Base-by-base conservation (phyloP, 1,140 invertebrate genomes). In the Rhynchophorus ferrugineus region DNA sequence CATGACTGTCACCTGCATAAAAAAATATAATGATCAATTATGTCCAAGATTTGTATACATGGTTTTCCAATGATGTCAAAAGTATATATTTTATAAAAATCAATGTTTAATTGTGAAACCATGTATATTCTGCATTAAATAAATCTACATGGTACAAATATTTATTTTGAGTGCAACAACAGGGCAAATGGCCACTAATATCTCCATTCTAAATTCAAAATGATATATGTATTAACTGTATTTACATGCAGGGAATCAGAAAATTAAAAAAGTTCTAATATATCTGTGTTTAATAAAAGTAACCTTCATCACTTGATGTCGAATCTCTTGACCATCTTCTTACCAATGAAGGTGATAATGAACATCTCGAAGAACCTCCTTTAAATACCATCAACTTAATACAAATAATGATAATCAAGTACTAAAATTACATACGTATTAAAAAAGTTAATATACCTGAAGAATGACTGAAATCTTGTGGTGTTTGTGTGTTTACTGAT, bases 401-500 rank as follows among this genome's bases (percentile, higher is more conserved):
- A 19, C 39, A 42, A 17, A 42, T 21, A 8, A 42, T 42, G 11
- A 29, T 29, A 6, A 29, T 29, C 11, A 6, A 6, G 5, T 11
- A 29, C 24, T 29, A 11, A 29, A 29, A 29, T 11, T n/a, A n/a
- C n/a, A n/a, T n/a, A n/a, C n/a, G n/a, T n/a, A 29, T 6, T 29
- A 29, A 29, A 29, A 29, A 29, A 29, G 11, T 8, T 8, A 5
- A 41, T 34, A 72, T 71, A 77, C 75, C 75, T 72, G 77, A 78
- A 58, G 77, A 79, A 62, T 75, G 57, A 44, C 61, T 63, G 68
- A 75, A 73, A 59, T 75, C 73, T 55, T 66, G 64, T 38, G 87
- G 87, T 14, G 87, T 91, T 72, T 90, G 87, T 11, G 87, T 90
- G 65, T 90, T 85, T 29, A 89, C 85, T 56, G 83, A 64, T 16